Evolutionary conservation across 2,888 invertebrate species (phyloP), one percentile per base, ranked within the genome.

Genomic region (Iphiclides podalirius): DNA sequence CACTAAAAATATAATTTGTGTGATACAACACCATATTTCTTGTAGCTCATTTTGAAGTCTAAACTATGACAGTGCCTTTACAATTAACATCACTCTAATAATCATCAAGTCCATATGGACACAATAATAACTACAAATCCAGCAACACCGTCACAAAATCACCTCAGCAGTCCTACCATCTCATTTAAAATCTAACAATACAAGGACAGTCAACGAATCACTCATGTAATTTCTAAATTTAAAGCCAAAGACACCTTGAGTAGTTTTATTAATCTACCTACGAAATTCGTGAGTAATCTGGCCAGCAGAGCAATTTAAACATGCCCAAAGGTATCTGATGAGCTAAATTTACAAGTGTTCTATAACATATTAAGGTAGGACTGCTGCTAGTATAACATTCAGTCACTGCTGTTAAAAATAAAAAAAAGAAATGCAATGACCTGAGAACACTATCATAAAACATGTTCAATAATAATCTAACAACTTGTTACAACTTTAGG

Each of bases 201-300:
- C 66, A 77, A 75, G 64, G 75, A 80, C 80, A 80, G 80, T 82
- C 82, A 77, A 79, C 70, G 68, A 75, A 79, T 72, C 70, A 70
- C 74, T 65, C 67, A 67, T 66, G 67, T 70, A 66, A 70, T 63
- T 54, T 61, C 59, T 59, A 64, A 62, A 54, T 57, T 11, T 54
- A 55, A 63, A 71, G 64, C 62, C 59, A 51, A 61, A 54, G 38
- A 53, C 52, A 58, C 57, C 42, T 59, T 43, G 50, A 59, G 53
- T 57, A 55, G 47, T 52, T 43, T 44, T 31, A 48, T 47, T 55
- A 49, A 50, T 47, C 46, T 52, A 48, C 47, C 53, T 48, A 47
- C 40, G 33, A 53, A 39, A 47, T 43, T 52, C 45, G 51, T 58
- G 61, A 63, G 57, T 59, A 53, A 59, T 72, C 71, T 67, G 75